These are phyloP conservation scores for Actinia equina DNA, from an alignment of 64 coral and sea anemone species.

Conservation along the genomic window DNA sequence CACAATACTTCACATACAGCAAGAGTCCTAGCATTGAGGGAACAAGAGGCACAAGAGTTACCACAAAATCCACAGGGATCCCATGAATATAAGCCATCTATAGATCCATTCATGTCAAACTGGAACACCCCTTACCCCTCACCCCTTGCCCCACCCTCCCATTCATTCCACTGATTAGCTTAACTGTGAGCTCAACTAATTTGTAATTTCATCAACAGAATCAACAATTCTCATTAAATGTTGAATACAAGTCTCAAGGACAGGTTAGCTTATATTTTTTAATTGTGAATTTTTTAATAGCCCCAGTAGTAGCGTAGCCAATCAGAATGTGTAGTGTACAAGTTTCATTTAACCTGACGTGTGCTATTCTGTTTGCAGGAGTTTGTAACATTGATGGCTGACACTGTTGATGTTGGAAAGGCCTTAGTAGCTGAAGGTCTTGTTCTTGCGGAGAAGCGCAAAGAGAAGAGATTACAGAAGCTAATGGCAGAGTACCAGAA, in stretches of 20 bases:
- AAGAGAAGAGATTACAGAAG: slow-evolving; percentile 85
- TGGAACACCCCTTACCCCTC: no score
- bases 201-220: slow-evolving; percentile 28
- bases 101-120: no score
- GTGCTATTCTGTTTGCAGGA: slow-evolving; percentile 21
- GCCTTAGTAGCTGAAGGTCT: slow-evolving; percentile 71
- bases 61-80: no score
- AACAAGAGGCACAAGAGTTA: no score
- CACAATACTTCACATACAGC: no score
- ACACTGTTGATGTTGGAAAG: slow-evolving; percentile 62
- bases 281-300: no score
- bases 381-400: slow-evolving; percentile 60
- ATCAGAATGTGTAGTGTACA: background rate
- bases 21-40: no score
- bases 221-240: slow-evolving; percentile 67
- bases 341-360: background rate
- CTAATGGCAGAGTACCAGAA: slow-evolving; percentile 63
- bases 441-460: slow-evolving; percentile 66
- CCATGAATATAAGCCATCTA: no score
- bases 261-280: slow-evolving; percentile 30
- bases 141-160: no score
- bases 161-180: no score
- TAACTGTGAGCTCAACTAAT: background rate
- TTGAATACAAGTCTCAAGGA: slow-evolving; percentile 68
- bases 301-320: no score